Evolutionary conservation across 2,113 vertebrate genomes (phyloP).

Genomic region (Corythornis cristatus): DNA sequence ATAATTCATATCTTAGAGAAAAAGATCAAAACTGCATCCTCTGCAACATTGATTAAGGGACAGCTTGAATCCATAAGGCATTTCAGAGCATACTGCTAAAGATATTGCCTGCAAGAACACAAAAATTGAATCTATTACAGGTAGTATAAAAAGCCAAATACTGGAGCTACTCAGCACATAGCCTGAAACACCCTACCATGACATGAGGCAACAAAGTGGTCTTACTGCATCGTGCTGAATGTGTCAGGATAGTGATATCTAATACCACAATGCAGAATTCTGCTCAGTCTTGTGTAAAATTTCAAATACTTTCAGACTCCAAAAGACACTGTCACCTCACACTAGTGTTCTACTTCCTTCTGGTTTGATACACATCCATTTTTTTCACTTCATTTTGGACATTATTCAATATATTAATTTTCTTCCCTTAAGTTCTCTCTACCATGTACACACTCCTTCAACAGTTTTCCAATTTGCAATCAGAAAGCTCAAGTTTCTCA

Average conservation of each 20-base stretch:
- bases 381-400: background rate
- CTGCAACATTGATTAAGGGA: constrained; percentile 38
- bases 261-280: background rate
- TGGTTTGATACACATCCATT: background rate
- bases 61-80: constrained; percentile 27
- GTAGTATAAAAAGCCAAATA: background rate
- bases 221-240: background rate
- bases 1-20: background rate
- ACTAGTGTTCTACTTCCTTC: background rate
- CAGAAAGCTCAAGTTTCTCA: background rate
- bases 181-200: background rate
- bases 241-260: background rate
- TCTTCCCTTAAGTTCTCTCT: background rate
- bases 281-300: background rate
- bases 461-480: background rate
- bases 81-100: constrained; percentile 23
- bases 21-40: constrained; percentile 11
- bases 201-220: constrained; percentile 18
- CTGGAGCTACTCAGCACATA: background rate
- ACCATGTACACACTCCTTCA: background rate
- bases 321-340: background rate
- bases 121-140: constrained; percentile 8
- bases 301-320: background rate
- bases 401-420: background rate
- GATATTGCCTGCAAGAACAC: background rate